A percentile compares a stretch with the other conserved stretches of the same genome.
Conservation (phyloP, 1,140 invertebrate species). For the Panonychus citri region DNA sequence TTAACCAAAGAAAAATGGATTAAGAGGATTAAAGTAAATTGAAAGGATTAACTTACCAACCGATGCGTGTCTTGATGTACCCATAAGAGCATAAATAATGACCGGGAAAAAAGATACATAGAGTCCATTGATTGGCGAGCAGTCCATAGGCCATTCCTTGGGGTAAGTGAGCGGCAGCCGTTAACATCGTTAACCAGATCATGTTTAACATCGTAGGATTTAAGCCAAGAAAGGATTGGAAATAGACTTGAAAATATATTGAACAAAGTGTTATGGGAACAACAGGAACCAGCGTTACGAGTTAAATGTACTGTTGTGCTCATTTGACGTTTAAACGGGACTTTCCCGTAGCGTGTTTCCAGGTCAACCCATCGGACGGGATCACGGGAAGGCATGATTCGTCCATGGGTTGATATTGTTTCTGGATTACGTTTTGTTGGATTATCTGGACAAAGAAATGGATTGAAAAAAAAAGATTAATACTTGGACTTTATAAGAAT, state of each 20-base stretch:
- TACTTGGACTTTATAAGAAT: too few species aligned
- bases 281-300: not conserved
- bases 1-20: too few species aligned
- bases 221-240: constrained; percentile 7
- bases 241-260: not conserved
- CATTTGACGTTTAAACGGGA: not conserved
- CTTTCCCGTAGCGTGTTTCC: not conserved
- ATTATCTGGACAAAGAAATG: too few species aligned
- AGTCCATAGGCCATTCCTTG: constrained; percentile 84
- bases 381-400: not conserved
- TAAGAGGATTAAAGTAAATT: too few species aligned
- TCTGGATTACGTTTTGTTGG: too few species aligned
- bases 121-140: constrained; percentile 62
- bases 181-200: constrained; percentile 26
- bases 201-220: constrained; percentile 2
- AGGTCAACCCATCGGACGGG: not conserved
- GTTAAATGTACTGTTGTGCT: not conserved
- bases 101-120: constrained; percentile 88
- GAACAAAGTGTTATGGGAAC: not conserved
- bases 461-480: too few species aligned
- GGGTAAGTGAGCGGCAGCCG: constrained; percentile 80
- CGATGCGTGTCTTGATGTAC: constrained; percentile 72
- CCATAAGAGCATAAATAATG: constrained; percentile 64
- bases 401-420: too few species aligned
- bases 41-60: constrained; percentile 44